Conservation (phyloP, 2,888 invertebrate genomes). For the Drosophila macrothrix region DNA sequence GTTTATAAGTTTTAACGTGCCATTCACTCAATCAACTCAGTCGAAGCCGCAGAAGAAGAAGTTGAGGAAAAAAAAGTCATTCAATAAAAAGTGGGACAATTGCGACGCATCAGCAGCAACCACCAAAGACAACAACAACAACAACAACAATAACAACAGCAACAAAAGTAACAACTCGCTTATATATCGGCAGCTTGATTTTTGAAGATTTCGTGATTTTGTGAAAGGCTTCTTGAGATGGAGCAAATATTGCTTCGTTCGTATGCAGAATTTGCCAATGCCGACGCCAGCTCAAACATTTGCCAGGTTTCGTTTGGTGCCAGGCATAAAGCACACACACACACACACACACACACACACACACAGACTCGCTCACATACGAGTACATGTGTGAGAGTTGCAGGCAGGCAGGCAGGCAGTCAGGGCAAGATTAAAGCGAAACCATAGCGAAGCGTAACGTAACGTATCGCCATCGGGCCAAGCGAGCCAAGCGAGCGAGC, state of each 20-base stretch:
- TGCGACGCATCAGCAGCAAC: conserved; percentile 63
- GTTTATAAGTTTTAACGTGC: conserved; percentile 79
- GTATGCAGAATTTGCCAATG: conserved; percentile 76
- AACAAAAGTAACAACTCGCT: conserved; percentile 49
- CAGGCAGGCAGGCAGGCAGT: conserved; percentile 41
- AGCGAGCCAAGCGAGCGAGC: conserved; percentile 42
- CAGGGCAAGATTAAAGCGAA: conserved; percentile 74
- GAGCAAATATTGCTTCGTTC: conserved; percentile 56
- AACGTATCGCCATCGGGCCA: conserved; percentile 75
- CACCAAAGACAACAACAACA: conserved; percentile 17
- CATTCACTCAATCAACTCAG: conserved; percentile 76
- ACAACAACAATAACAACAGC: conserved; percentile 14
- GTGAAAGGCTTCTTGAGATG: conserved; percentile 77
- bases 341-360: conserved; percentile 17
- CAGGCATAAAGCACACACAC: conserved; percentile 40
- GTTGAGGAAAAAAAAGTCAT: conserved; percentile 67
- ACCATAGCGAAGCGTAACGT: conserved; percentile 80
- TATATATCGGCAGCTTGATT: conserved; percentile 72
- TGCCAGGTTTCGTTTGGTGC: conserved; percentile 59
- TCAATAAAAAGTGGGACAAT: conserved; percentile 80
- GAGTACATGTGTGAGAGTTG: conserved; percentile 42
- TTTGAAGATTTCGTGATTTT: conserved; percentile 79
- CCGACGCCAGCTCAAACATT: conserved; percentile 64
- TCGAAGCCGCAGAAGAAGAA: conserved; percentile 28
- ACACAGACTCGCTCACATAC: conserved; percentile 11